Evolutionary conservation across 2,888 invertebrate species (phyloP).

Genomic region (Adineta ricciae): DNA sequence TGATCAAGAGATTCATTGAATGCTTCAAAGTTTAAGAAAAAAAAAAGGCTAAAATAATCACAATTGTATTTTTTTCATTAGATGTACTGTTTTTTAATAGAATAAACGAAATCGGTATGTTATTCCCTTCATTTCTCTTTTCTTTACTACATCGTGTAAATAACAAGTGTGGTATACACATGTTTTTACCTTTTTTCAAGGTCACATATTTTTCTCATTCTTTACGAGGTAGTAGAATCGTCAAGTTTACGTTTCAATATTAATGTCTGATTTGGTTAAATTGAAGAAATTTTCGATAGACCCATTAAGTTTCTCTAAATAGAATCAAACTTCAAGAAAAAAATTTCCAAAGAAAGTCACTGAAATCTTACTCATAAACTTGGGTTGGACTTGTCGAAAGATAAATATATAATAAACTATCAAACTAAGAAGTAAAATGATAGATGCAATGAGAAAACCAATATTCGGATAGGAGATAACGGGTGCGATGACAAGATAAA

Average conservation of each 20-base stretch:
- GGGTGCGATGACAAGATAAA: not conserved
- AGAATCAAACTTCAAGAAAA: not conserved
- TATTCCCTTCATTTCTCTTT: too few relatives aligned
- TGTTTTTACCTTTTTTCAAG: too few relatives aligned
- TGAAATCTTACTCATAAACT: not conserved
- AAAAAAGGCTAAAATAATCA: too few relatives aligned
- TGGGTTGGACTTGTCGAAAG: not conserved
- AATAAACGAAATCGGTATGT: too few relatives aligned
- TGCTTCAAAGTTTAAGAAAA: too few relatives aligned
- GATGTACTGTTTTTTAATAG: too few relatives aligned
- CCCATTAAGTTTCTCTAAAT: not conserved
- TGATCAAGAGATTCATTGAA: too few relatives aligned
- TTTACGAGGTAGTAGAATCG: too few relatives aligned
- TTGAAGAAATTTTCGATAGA: not conserved
- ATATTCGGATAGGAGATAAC: not conserved
- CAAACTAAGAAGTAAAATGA: not conserved
- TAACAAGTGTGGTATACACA: too few relatives aligned
- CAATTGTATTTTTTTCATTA: too few relatives aligned
- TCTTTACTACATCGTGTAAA: too few relatives aligned
- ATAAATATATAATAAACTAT: not conserved
- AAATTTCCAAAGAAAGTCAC: not conserved
- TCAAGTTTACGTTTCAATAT: not conserved
- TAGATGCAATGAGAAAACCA: not conserved
- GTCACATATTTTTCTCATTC: too few relatives aligned
- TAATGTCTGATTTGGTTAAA: not conserved